Evolutionary conservation across 2,113 vertebrate genomes (phyloP).

Genomic region (Toxotes chatareus): DNA sequence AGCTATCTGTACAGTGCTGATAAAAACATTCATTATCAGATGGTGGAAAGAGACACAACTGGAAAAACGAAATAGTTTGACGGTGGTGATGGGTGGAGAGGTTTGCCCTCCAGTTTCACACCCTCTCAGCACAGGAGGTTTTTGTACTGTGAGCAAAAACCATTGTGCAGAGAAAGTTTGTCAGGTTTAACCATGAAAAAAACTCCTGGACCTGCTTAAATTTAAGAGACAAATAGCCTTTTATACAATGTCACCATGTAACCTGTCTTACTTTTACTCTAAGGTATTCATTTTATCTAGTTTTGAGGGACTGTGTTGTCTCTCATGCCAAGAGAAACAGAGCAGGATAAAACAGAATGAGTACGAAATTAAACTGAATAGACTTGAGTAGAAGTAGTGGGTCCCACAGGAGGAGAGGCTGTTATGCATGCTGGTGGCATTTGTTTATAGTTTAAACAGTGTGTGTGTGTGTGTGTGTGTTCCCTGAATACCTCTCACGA

Average conservation of each 20-base stretch:
- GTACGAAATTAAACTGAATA: not conserved
- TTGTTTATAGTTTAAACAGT: conserved; percentile 55
- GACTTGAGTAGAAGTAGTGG: not conserved
- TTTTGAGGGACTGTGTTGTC: not conserved
- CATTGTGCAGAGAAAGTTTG: too few species aligned
- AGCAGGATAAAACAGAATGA: not conserved
- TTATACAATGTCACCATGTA: not conserved
- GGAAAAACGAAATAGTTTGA: not conserved
- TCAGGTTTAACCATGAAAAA: not conserved
- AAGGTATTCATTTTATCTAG: not conserved
- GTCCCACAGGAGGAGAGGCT: not conserved
- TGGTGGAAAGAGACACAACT: not conserved
- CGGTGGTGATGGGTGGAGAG: not conserved
- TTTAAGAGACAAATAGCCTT: not conserved
- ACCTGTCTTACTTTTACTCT: not conserved
- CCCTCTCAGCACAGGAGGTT: not conserved
- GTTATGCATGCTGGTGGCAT: conserved; percentile 39
- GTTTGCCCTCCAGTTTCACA: not conserved
- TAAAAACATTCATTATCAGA: not conserved
- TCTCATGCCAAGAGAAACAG: not conserved
- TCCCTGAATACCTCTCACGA: not conserved
- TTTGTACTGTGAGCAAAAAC: too few species aligned
- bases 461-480: conserved; percentile 17
- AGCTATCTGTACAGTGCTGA: not conserved
- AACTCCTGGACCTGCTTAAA: not conserved